Conservation (phyloP, 2,888 invertebrate genomes). For the Lomographa bimaculata region DNA sequence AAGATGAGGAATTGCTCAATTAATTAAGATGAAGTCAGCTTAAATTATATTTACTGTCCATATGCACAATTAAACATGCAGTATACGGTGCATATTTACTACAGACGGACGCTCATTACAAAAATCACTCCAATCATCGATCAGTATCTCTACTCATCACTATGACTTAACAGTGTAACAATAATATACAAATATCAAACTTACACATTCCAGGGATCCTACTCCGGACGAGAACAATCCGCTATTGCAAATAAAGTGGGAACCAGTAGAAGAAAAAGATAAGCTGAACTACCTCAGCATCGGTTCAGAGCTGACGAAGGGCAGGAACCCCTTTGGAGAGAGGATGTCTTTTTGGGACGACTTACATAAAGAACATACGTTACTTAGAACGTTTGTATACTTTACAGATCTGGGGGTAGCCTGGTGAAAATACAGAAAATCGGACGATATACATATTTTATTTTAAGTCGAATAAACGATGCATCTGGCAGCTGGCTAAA, state of each 20-base stretch:
- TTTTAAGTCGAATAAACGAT: too few species aligned
- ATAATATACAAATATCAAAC: too few species aligned
- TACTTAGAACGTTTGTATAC: conserved; percentile 58
- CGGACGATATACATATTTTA: too few species aligned
- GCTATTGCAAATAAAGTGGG: conserved; percentile 68
- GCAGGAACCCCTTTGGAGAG: conserved; percentile 68
- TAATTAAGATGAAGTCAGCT: too few species aligned
- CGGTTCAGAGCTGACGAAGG: conserved; percentile 68
- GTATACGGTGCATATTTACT: too few species aligned
- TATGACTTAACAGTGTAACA: too few species aligned
- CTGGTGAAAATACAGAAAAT: conserved; percentile 38
- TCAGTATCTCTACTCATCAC: too few species aligned
- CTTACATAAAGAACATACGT: conserved; percentile 58
- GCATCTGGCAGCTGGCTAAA: not conserved
- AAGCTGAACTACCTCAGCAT: conserved; percentile 70
- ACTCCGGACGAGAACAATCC: conserved; percentile 68
- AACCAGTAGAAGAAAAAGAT: conserved; percentile 61
- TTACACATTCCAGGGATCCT: conserved; percentile 71
- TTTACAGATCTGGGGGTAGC: conserved; percentile 64
- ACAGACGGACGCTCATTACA: too few species aligned
- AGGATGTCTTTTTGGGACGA: conserved; percentile 75
- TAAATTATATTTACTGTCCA: too few species aligned
- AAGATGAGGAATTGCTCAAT: too few species aligned
- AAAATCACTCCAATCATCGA: too few species aligned
- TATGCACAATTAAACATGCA: too few species aligned